Evolutionary conservation across 2,888 invertebrate genomes (phyloP), one percentile per base, ranked within the genome.

Genomic region (Antitype chi): DNA sequence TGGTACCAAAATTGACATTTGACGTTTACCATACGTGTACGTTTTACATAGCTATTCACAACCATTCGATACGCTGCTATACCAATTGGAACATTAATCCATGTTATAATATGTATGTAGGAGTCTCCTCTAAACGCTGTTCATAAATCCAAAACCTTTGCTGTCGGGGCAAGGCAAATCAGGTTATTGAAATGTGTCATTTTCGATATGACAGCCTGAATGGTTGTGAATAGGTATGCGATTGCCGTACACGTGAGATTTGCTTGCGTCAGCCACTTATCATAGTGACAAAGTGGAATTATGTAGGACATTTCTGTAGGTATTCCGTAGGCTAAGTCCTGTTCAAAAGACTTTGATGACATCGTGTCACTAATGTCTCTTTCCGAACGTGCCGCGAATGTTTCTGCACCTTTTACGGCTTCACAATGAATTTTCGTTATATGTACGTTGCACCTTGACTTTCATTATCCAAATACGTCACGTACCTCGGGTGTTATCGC

Each of bases 381-480:
- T 77, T 70, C 49, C 43, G 57, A 74, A 83, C 81, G 81, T 86
- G 85, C 69, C 69, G 70, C 64, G 83, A 82, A 84, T 85, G 71
- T 80, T 82, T 76, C 81, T 81, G 70, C 32, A 53, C 75, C 81
- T 74, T 82, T 71, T 81, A 81, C 17, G 60, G 80, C 59, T 78
- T 76, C 60, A 80, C 59, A 84, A 80, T 77, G 69, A 77, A 86
- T 80, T 77, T 82, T 88, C 70, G 66, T 83, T 81, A 80, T 82
- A 82, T 80, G 82, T 85, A 76, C 47, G 74, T 80, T 82, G 84
- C 87, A 86, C 86, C 89, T 89, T 86, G 82, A 78, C 85, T 84
- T 88, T 89, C 89, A 89, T 91, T 91, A 91, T 85, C 88, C 85
- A 91, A 91, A 90, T 87, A 88, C 85, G 88, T 91, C 92, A 92